Conservation (phyloP, 2,888 invertebrate species). For the Phaonia tiefii region DNA sequence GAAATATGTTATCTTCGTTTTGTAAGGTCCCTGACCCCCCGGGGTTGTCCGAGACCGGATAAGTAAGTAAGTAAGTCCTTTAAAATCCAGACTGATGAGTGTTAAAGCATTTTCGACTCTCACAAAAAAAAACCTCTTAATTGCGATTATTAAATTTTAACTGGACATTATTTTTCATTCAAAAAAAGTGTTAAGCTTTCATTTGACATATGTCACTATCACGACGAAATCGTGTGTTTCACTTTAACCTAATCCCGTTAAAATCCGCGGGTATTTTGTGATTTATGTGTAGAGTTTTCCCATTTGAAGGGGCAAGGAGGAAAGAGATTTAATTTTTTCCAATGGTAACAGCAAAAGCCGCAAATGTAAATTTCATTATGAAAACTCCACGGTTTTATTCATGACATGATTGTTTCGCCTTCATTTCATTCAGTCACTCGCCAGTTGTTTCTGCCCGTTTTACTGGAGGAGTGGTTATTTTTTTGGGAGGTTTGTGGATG, state of each 20-base stretch:
- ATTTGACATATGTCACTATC: neutral
- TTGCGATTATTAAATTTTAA: no score
- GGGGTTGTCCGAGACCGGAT: no score
- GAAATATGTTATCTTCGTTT: no score
- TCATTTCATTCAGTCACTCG: slow-evolving; percentile 37
- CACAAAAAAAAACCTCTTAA: no score
- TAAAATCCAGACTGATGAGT: no score
- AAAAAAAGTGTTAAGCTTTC: no score
- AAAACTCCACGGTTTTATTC: slow-evolving; percentile 46
- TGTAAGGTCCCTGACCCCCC: no score
- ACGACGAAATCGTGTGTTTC: neutral
- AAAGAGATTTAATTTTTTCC: neutral
- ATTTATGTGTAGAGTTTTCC: slow-evolving; percentile 7
- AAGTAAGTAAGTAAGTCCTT: no score
- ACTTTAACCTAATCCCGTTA: slow-evolving; percentile 16
- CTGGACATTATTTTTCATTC: no score
- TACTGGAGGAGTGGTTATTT: slow-evolving; percentile 52
- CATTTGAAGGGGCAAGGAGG: neutral
- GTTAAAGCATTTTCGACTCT: no score
- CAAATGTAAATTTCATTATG: slow-evolving; percentile 61
- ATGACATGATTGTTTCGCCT: slow-evolving; percentile 52
- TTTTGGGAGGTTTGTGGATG: no score
- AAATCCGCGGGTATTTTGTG: slow-evolving; percentile 26
- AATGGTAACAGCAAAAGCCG: slow-evolving; percentile 40
- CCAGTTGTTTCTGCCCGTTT: slow-evolving; percentile 9